Evolutionary conservation across 2,888 invertebrate genomes (phyloP).

Genomic region (Allolobophora icterica): DNA sequence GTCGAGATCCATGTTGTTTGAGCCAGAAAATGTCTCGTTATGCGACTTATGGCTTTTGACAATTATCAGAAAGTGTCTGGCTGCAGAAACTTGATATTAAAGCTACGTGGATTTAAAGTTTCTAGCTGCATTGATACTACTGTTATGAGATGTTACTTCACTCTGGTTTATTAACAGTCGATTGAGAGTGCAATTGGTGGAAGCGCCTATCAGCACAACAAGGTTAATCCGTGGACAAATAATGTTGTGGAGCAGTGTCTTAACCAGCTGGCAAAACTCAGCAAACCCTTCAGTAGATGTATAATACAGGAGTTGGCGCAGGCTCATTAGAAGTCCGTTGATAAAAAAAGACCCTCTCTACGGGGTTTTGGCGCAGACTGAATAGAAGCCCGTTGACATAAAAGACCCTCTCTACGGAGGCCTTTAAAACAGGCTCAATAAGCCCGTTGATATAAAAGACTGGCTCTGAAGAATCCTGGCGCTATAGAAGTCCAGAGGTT

Average conservation of each 20-base stretch:
- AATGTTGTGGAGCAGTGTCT: constrained; percentile 94
- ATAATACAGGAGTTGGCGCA: too few species aligned
- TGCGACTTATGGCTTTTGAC: not conserved
- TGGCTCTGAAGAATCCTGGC: too few species aligned
- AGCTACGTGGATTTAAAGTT: not conserved
- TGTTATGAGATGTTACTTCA: not conserved
- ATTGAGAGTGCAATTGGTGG: constrained; percentile 95
- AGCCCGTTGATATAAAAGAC: too few species aligned
- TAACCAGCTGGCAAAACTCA: constrained; percentile 88
- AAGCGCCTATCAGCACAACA: constrained; percentile 92
- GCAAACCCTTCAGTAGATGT: constrained; percentile 97
- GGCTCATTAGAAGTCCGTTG: too few species aligned
- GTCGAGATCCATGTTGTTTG: not conserved
- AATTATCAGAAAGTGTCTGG: not conserved
- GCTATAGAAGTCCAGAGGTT: too few species aligned
- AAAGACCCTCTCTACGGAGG: too few species aligned
- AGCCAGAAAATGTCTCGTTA: not conserved
- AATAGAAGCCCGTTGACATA: too few species aligned
- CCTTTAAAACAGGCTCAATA: too few species aligned
- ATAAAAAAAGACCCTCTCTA: too few species aligned
- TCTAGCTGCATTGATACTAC: not conserved
- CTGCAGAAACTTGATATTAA: not conserved
- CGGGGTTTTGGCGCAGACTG: too few species aligned
- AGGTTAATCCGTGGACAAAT: constrained; percentile 97
- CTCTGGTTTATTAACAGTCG: constrained; percentile 63